Conservation (phyloP, 1,140 invertebrate species). For the Helicoverpa armigera region DNA sequence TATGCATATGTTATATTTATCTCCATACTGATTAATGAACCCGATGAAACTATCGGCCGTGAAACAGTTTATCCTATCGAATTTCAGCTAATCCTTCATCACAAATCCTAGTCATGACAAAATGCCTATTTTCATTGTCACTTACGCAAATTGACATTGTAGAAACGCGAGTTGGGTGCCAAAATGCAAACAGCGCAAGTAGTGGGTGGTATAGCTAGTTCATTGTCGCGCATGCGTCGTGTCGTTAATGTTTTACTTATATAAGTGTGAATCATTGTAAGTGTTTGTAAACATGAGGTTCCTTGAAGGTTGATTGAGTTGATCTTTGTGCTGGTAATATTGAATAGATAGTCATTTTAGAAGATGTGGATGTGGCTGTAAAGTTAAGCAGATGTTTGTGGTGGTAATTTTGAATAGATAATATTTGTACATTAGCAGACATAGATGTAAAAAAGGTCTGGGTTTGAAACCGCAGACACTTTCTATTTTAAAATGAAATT, state of each 20-base stretch:
- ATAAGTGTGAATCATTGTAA: background rate
- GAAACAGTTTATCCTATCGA: background rate
- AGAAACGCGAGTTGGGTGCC: slow-evolving; percentile 13
- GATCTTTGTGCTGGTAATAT: background rate
- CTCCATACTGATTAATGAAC: too few relatives aligned
- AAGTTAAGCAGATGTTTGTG: too few relatives aligned
- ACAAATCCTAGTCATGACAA: slow-evolving; percentile 35
- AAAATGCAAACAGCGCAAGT: background rate
- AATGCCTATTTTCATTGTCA: slow-evolving; percentile 48
- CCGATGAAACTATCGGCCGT: too few relatives aligned
- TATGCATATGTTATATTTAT: too few relatives aligned
- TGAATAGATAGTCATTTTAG: background rate
- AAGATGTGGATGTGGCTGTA: too few relatives aligned
- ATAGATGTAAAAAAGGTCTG: too few relatives aligned
- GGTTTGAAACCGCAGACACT: too few relatives aligned
- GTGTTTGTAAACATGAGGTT: background rate
- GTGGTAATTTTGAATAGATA: too few relatives aligned
- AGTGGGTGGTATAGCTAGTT: slow-evolving; percentile 1
- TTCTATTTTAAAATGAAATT: too few relatives aligned
- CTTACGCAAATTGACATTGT: slow-evolving; percentile 46
- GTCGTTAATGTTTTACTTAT: slow-evolving; percentile 6
- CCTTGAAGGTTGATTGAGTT: background rate
- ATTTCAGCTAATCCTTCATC: background rate
- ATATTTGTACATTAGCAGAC: too few relatives aligned
- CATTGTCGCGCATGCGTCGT: slow-evolving; percentile 17